Evolutionary conservation across 2,888 invertebrate species (phyloP), one percentile per base, ranked within the genome.

Genomic region (Watsonalla cultraria): DNA sequence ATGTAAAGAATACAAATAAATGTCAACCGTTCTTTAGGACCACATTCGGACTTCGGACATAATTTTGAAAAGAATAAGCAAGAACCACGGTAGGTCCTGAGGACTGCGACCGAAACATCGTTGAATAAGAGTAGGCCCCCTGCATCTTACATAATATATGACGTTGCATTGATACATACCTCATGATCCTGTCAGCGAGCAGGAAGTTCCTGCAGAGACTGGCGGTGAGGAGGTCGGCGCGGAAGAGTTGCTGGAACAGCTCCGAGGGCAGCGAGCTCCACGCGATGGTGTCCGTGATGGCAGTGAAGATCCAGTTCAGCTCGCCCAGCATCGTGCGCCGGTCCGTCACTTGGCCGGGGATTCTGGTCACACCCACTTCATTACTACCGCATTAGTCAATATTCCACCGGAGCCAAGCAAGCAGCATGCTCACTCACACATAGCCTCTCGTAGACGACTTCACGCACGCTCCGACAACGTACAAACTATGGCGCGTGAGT

Each of bases 251-350:
- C 91, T 99, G 99, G 89, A 99, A 99, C 68, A 98, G 90, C 69
- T 99, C 98, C 84, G 96, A 93, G 5, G 98, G 97, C 70, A 99
- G 92, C 46, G 96, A 96, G 81, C 98, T 98, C 99, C 99, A 99
- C 0, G 99, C 99, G 77, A 99, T 99, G 8, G 99, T 99, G 84
- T 99, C 99, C 0, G 99, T 99, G 68, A 99, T 98, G 47, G 99
- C 99, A 2, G 99, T 99, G 90, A 99, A 99, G 79, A 99, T 99
- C 99, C 99, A 99, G 92, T 99, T 99, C 57, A 99, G 91, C 90
- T 99, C 99, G 50, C 99, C 99, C 64, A 99, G 92, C 97, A 99
- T 98, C 35, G 99, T 99, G 70, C 98, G 93, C 15, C 99, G 93
- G 90, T 99, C 99, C 65, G 96, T 96, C 66, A 98, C 93, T 78